Conservation (phyloP, 2,113 vertebrate species). For the Pteruthius melanotis region DNA sequence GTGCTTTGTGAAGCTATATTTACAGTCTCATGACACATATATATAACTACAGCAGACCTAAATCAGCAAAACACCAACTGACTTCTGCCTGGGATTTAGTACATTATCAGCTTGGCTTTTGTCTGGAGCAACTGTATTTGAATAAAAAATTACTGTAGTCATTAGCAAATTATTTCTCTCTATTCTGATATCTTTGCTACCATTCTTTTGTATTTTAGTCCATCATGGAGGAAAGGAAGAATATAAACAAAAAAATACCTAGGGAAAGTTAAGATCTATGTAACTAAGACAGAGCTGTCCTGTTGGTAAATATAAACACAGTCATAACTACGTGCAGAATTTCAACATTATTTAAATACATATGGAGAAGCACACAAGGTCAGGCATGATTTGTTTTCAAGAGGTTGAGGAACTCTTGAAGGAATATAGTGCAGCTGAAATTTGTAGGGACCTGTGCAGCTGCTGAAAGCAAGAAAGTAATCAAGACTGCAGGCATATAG, state of each 20-base stretch:
- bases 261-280: background rate
- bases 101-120: background rate
- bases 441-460: background rate
- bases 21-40: background rate
- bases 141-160: background rate
- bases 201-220: background rate
- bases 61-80: background rate
- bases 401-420: background rate
- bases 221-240: background rate
- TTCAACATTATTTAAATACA: background rate
- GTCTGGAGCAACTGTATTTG: background rate
- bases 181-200: background rate
- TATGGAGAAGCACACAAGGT: background rate
- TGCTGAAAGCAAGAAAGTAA: background rate
- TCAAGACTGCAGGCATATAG: background rate
- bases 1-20: background rate
- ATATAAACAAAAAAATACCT: background rate
- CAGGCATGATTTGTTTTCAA: background rate
- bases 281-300: background rate
- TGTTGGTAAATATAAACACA: background rate
- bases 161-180: background rate
- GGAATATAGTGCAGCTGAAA: background rate
- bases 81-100: background rate
- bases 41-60: background rate
- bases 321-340: background rate